Evolutionary conservation across 1,140 invertebrate genomes (phyloP).

Genomic region (Sycophaga agraensis): DNA sequence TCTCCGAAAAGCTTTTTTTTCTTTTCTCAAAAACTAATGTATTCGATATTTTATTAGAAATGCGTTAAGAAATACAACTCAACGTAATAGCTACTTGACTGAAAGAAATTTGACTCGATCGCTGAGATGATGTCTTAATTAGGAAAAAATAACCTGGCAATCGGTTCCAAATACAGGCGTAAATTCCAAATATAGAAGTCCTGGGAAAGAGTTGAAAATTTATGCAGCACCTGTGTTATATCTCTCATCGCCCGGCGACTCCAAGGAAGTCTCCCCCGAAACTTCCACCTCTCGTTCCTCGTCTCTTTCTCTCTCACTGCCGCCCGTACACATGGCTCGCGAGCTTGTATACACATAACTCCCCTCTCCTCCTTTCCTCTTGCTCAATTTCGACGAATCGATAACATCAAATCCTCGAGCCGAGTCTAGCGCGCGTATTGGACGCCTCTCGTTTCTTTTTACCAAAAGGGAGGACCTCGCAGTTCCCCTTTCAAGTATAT

Average conservation of each 20-base stretch:
- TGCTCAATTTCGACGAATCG: constrained; percentile 40
- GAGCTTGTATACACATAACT: not conserved
- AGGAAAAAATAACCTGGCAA: too few relatives aligned
- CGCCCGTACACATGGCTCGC: not conserved
- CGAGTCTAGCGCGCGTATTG: not conserved
- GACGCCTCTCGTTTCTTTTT: too few relatives aligned
- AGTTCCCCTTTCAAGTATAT: constrained; percentile 31
- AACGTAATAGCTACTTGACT: too few relatives aligned
- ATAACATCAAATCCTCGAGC: constrained; percentile 34
- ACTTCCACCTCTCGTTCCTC: not conserved
- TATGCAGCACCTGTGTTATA: constrained; percentile 21
- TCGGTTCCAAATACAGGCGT: too few relatives aligned
- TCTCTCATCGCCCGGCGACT: constrained; percentile 11
- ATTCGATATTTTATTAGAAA: too few relatives aligned
- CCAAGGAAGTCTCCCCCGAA: constrained; percentile 11
- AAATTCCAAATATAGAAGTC: constrained; percentile 1
- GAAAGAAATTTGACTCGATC: too few relatives aligned
- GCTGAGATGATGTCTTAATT: too few relatives aligned
- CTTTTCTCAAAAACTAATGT: too few relatives aligned
- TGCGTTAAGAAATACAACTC: too few relatives aligned
- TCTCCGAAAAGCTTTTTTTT: too few relatives aligned
- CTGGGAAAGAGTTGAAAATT: constrained; percentile 5
- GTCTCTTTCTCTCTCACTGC: too few relatives aligned
- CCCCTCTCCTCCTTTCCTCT: constrained; percentile 19
- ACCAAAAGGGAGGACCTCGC: constrained; percentile 25